Base-by-base conservation (phyloP, 2,113 vertebrate species). In the Tachuris rubrigastra region DNA sequence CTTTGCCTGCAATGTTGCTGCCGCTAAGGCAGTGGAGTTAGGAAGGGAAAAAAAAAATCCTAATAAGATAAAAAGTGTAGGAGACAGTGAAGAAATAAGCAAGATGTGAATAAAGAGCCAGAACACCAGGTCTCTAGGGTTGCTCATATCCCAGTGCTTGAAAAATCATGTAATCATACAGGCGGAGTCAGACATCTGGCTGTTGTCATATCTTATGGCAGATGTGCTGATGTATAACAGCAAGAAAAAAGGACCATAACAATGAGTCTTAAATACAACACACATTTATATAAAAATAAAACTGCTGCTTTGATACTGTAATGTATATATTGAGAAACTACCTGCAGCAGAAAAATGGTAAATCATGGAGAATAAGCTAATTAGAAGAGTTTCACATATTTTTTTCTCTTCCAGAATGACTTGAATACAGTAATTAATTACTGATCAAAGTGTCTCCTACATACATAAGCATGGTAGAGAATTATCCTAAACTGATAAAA, bases 121-220 rank as follows among this genome's bases (percentile, higher is more conserved):
- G 49, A 60, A 69, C 8, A 33, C 46, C 19, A 63, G 6, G 20
- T 52, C 20, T 63, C 30, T 10, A 37, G 8, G 30, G 23, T 58
- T 41, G 33, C 23, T 59, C 8, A 31, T 35, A 78, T 31, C 5
- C 28, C 42, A 72, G 28, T 14, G 37, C 18, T 3, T 55, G 52
- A 53, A 91, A 78, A 67, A 72, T 27, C 30, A 42, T 0, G 0
- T 30, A 42, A 30, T 58, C 6, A 1, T 9, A 3, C 6, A 12
- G 35, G 6, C 33, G 23, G 39, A 50, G 42, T 21, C 42, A 63
- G 18, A 75, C 19, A 59, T 73, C 27, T 72, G 66, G 35, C 42
- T 31, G 39, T 12, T 47, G 44, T 59, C 33, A 47, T 20, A 30
- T n/a, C 18, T 27, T 24, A 28, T 46, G 24, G 63, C 33, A 59